A percentile compares a stretch with the other conserved stretches of the same genome.
phyloP scores from a whole-genome alignment of 2,888 invertebrate genomes.

The Slavum lentiscoides region DNA sequence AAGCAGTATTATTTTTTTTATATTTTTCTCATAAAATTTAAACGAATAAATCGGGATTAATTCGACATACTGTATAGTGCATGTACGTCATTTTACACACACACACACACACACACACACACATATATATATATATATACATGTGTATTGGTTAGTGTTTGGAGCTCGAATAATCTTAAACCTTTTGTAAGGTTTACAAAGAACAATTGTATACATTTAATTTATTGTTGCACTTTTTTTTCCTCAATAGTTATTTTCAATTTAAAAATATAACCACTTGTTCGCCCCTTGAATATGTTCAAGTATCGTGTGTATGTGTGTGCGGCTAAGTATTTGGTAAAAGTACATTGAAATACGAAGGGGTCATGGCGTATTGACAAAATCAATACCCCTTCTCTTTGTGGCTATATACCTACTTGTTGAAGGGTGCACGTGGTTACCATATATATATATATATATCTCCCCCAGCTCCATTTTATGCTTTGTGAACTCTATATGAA shows the following conservation, averaged over 20 bases:
- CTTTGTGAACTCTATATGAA: slow-evolving; percentile 20
- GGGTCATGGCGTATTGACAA: slow-evolving; percentile 45
- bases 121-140: too few relatives aligned
- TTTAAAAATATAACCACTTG: slow-evolving; percentile 27
- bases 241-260: not conserved
- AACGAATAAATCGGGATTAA: not conserved
- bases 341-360: slow-evolving; percentile 45
- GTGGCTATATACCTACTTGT: slow-evolving; percentile 42
- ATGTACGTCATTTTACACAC: too few relatives aligned
- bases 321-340: slow-evolving; percentile 31
- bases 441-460: not conserved
- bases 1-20: not conserved
- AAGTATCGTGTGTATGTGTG: not conserved
- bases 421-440: slow-evolving; percentile 49
- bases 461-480: slow-evolving; percentile 14
- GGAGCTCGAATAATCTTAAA: not conserved
- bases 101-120: too few relatives aligned
- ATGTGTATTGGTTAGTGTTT: not conserved
- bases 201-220: not conserved
- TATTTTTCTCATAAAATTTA: not conserved
- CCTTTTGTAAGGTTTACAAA: not conserved
- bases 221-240: not conserved
- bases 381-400: slow-evolving; percentile 43
- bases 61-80: too few relatives aligned
- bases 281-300: slow-evolving; percentile 1